Percentiles rank a stretch among this genome's conserved stretches.
phyloP scores from a whole-genome alignment of 2,113 vertebrate genomes.

The Rhinogobius similis region DNA sequence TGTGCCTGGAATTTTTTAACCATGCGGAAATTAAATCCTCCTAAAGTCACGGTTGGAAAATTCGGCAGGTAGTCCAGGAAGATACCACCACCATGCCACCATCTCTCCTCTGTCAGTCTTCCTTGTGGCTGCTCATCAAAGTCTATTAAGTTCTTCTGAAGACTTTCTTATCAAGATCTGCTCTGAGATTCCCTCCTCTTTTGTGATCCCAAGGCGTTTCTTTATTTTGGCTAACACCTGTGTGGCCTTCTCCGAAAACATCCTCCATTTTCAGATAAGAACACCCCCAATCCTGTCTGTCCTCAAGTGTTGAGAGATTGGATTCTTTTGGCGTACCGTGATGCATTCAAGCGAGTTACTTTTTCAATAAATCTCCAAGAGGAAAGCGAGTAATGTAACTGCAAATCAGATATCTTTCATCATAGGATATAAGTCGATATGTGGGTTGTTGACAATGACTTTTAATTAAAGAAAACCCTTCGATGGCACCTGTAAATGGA shows the following conservation, averaged over 20 bases:
- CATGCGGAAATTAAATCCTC: not conserved
- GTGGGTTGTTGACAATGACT: not conserved
- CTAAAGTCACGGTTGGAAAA: not conserved
- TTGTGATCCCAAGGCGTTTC: conserved; percentile 26
- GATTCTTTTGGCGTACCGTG: conserved; percentile 48
- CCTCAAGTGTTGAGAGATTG: conserved; percentile 35
- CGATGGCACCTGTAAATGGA: not conserved
- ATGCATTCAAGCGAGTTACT: conserved; percentile 51
- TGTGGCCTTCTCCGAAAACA: conserved; percentile 18
- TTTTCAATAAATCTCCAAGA: not conserved
- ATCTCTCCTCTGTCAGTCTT: not conserved
- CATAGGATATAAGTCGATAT: not conserved
- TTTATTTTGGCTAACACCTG: conserved; percentile 53
- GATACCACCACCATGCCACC: not conserved
- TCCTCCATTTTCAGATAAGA: conserved; percentile 52
- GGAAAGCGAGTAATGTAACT: no score
- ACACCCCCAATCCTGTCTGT: conserved; percentile 14
- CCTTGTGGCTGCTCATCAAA: conserved; percentile 5
- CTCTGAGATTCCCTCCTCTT: conserved; percentile 10
- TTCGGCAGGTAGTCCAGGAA: not conserved
- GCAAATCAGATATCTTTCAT: not conserved
- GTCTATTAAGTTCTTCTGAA: not conserved
- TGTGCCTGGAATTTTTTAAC: not conserved
- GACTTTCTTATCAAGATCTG: conserved; percentile 35
- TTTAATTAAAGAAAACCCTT: conserved; percentile 1